Percentiles rank a stretch among this genome's conserved stretches.
phyloP scores from a whole-genome alignment of 2,888 invertebrate species.

The Tipula confusa region DNA sequence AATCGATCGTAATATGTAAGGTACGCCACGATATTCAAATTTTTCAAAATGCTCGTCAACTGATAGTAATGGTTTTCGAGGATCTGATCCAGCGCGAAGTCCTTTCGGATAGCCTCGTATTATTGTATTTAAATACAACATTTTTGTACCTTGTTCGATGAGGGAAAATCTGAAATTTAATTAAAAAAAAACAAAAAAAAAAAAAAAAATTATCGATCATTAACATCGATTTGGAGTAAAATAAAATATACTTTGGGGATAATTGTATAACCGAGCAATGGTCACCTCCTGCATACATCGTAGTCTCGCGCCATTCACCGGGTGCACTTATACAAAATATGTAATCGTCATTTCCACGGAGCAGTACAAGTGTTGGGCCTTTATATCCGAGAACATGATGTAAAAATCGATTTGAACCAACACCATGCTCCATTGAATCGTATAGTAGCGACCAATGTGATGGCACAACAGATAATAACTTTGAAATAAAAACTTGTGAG shows the following conservation, averaged over 20 bases:
- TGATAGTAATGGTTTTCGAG: slow-evolving; percentile 67
- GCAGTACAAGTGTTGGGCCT: slow-evolving; percentile 61
- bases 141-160: slow-evolving; percentile 64
- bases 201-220: slow-evolving; percentile 32
- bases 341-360: slow-evolving; percentile 58
- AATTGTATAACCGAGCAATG: slow-evolving; percentile 74
- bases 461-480: slow-evolving; percentile 62
- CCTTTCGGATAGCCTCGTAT: slow-evolving; percentile 83
- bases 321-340: slow-evolving; percentile 73
- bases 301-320: slow-evolving; percentile 80
- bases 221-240: neutral
- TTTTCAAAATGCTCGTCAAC: slow-evolving; percentile 72
- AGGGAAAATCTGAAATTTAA: slow-evolving; percentile 52
- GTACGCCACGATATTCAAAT: slow-evolving; percentile 62
- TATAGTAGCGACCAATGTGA: slow-evolving; percentile 84
- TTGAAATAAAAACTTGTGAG: slow-evolving; percentile 58
- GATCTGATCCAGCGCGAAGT: slow-evolving; percentile 75
- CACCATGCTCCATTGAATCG: slow-evolving; percentile 76
- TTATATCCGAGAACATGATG: slow-evolving; percentile 71
- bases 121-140: slow-evolving; percentile 77
- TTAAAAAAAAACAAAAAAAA: neutral
- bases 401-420: slow-evolving; percentile 82
- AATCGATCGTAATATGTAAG: slow-evolving; percentile 59
- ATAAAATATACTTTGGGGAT: slow-evolving; percentile 58
- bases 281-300: slow-evolving; percentile 78